These are phyloP conservation scores for Drosophila conformis DNA, from an alignment of 2,888 invertebrate species.

Conservation along the genomic window DNA sequence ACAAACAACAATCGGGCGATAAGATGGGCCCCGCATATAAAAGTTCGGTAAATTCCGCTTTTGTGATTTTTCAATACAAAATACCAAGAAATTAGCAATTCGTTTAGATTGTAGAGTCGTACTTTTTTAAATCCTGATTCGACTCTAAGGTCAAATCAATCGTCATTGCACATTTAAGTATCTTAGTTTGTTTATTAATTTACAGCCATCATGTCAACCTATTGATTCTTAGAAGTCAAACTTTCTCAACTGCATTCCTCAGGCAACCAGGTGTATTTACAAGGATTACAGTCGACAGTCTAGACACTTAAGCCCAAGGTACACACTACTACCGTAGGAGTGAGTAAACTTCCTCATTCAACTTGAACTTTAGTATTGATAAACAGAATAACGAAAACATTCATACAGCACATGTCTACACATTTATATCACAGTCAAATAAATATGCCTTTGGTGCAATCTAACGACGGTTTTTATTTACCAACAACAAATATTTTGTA, in stretches of 20 bases:
- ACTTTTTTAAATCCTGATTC: no score
- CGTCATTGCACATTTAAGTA: not conserved
- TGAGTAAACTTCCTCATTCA: constrained; percentile 44
- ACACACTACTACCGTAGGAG: constrained; percentile 13
- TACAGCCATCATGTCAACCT: not conserved
- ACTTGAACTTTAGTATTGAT: constrained; percentile 40
- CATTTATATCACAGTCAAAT: constrained; percentile 16
- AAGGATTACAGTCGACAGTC: constrained; percentile 11
- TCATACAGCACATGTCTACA: constrained; percentile 9
- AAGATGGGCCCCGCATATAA: constrained; percentile 2
- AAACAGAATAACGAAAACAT: constrained; percentile 35
- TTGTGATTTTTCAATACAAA: not conserved
- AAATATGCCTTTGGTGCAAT: constrained; percentile 29
- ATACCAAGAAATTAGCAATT: not conserved
- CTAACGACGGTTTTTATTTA: constrained; percentile 44
- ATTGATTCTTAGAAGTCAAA: not conserved
- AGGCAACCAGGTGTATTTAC: not conserved
- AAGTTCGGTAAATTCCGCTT: not conserved
- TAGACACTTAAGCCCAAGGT: constrained; percentile 23
- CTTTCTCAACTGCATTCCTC: constrained; percentile 13
- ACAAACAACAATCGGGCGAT: constrained; percentile 12
- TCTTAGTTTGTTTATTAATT: not conserved
- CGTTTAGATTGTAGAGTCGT: not conserved
- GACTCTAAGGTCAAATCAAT: not conserved
- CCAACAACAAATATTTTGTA: constrained; percentile 43